Percentiles rank a stretch among this genome's conserved stretches.
Evolutionary conservation across 35 echinoderm and acorn worm species (phyloP).

Genomic region (Acanthaster planci): DNA sequence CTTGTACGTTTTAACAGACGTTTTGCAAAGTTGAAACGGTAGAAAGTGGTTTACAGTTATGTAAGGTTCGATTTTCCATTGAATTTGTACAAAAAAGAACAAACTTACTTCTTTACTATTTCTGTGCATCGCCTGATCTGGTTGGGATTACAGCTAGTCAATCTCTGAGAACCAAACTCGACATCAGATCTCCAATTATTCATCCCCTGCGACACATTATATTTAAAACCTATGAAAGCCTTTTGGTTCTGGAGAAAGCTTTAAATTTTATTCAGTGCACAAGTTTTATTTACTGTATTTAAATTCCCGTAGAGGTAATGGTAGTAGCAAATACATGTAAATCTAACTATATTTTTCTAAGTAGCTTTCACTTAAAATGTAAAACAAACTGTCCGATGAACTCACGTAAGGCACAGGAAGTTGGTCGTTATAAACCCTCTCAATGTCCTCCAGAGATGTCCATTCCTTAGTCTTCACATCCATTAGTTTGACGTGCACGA

Average conservation of each 20-base stretch:
- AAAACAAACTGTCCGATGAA: not conserved
- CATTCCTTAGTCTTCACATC: constrained; percentile 58
- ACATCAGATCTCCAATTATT: constrained; percentile 71
- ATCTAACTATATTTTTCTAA: too few relatives aligned
- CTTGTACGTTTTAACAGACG: too few relatives aligned
- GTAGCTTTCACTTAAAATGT: too few relatives aligned
- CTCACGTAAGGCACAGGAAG: constrained; percentile 63
- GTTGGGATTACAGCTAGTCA: constrained; percentile 72
- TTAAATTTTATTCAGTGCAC: too few relatives aligned
- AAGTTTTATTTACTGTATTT: too few relatives aligned
- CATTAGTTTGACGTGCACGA: constrained; percentile 62
- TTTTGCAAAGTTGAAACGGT: too few relatives aligned
- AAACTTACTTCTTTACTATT: constrained; percentile 63
- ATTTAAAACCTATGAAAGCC: too few relatives aligned
- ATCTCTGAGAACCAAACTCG: constrained; percentile 73
- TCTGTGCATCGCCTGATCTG: constrained; percentile 64
- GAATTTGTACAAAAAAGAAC: not conserved
- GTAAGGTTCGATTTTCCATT: too few relatives aligned
- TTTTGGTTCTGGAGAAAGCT: too few relatives aligned
- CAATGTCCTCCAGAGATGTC: constrained; percentile 67
- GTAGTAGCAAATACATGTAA: too few relatives aligned
- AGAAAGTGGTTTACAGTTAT: too few relatives aligned
- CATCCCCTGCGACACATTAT: constrained; percentile 41
- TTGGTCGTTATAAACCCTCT: constrained; percentile 46
- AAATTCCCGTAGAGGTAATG: too few relatives aligned